Conservation (phyloP, 2,113 vertebrate genomes). For the Proteles cristata region DNA sequence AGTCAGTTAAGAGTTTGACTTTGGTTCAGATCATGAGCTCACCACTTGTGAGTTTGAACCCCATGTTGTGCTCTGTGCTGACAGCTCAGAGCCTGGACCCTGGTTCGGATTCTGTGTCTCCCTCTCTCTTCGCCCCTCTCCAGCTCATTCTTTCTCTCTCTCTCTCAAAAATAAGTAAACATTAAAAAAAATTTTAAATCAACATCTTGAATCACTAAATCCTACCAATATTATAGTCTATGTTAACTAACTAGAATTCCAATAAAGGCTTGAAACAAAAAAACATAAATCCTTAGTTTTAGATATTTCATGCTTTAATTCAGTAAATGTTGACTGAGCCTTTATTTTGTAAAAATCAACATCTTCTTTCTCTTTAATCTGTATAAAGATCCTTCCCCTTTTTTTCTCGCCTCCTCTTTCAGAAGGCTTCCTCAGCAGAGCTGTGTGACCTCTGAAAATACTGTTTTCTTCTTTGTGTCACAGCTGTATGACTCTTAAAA, state of each 20-base stretch:
- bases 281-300: no score
- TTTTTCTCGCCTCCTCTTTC: background rate
- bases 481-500: background rate
- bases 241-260: no score
- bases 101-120: background rate
- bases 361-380: background rate
- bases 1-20: background rate
- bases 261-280: no score
- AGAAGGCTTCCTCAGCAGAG: background rate
- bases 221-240: no score
- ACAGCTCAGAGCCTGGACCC: background rate
- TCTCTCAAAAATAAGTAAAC: no score
- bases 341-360: background rate
- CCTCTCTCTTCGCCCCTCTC: no score
- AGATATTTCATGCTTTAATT: no score
- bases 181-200: no score
- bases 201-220: no score
- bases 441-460: background rate
- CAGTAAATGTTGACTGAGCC: no score
- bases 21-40: background rate
- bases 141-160: no score
- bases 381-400: background rate
- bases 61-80: background rate
- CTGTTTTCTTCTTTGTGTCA: background rate
- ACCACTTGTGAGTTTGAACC: background rate